These are phyloP conservation scores for Apodemus sylvaticus DNA, from an alignment of 2,113 vertebrate species.

Conservation along the genomic window DNA sequence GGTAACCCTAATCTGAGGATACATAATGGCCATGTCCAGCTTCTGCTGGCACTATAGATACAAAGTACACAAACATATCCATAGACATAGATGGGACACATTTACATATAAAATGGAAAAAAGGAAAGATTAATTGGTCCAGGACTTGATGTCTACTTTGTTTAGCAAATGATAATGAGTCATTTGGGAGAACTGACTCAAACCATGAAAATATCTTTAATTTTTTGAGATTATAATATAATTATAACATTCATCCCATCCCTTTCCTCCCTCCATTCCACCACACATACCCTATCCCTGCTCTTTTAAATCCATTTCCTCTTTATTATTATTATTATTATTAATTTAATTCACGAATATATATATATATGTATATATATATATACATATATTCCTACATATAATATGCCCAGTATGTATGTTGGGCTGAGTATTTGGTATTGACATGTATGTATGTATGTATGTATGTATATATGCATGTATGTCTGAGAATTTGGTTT, in stretches of 20 bases:
- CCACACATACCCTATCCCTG: neutral
- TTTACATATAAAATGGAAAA: neutral
- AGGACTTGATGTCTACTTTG: neutral
- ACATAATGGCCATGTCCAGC: neutral
- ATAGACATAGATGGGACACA: neutral
- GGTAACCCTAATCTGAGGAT: neutral
- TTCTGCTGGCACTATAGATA: neutral
- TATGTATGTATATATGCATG: neutral
- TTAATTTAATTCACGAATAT: too few species aligned
- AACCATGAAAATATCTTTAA: neutral
- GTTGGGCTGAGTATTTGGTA: too few species aligned
- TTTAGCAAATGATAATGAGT: neutral
- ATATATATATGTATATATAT: neutral
- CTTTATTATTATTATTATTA: neutral
- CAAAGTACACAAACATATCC: neutral
- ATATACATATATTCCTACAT: neutral
- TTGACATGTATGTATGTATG: too few species aligned
- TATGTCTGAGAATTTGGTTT: neutral
- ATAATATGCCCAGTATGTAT: too few species aligned
- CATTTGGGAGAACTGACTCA: neutral
- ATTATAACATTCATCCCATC: neutral
- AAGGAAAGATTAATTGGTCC: neutral
- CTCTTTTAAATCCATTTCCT: neutral
- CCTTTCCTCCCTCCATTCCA: neutral
- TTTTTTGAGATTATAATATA: neutral